Conservation (phyloP, 1,140 invertebrate genomes). For the Scylla paramamosain region DNA sequence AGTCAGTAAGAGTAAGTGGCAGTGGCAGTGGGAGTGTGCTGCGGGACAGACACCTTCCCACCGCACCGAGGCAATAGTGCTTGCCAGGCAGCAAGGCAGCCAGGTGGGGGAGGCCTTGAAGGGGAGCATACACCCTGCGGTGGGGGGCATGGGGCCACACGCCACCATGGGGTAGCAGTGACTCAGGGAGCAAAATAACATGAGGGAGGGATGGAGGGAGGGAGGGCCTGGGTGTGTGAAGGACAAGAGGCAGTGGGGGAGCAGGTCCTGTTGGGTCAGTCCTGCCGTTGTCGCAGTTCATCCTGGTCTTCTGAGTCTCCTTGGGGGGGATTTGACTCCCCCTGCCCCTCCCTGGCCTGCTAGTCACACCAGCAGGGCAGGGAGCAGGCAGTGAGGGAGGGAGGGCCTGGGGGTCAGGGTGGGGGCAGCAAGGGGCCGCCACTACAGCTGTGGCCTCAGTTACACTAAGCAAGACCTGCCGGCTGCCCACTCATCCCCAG, state of each 20-base stretch:
- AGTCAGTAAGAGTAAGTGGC: no score
- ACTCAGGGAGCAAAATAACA: not conserved
- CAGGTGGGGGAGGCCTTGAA: not conserved
- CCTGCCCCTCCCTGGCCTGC: not conserved
- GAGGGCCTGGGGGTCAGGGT: not conserved
- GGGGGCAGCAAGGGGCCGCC: constrained; percentile 27
- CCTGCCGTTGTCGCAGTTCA: constrained; percentile 51
- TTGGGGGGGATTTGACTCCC: constrained; percentile 16
- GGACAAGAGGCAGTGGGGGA: constrained; percentile 1
- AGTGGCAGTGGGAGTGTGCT: no score
- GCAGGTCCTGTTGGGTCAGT: constrained; percentile 64
- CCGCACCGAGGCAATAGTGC: not conserved
- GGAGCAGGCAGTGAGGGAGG: not conserved
- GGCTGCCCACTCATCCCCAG: not conserved
- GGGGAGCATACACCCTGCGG: not conserved
- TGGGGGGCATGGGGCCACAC: not conserved
- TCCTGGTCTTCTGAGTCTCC: constrained; percentile 63
- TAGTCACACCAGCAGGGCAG: not conserved
- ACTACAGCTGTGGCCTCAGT: not conserved
- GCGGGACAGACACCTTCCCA: no score
- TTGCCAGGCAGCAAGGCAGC: not conserved
- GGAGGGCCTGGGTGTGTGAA: not conserved
- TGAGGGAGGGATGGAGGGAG: not conserved
- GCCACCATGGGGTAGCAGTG: not conserved
- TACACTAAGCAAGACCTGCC: not conserved